Evolutionary conservation across 2,888 invertebrate species (phyloP), one percentile per base, ranked within the genome.

Genomic region (Drosophila mayaguana): DNA sequence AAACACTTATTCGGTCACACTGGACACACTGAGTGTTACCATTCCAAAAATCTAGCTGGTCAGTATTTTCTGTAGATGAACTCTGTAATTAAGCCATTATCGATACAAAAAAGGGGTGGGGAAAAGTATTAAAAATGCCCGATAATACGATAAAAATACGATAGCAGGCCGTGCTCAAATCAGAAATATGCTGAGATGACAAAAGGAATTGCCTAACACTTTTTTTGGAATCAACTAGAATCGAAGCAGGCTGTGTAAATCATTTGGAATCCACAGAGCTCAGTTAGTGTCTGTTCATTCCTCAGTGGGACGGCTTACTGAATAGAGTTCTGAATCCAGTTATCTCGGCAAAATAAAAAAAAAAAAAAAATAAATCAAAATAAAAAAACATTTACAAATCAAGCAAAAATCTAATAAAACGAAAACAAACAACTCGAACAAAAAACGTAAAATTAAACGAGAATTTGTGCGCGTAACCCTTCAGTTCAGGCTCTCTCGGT

Each of bases 321-420:
- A 59, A 81, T 53, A 81, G 71, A 68, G 70, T 71, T 64, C 64
- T 48, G 4, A 34, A 54, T 40, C n/a, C 60, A 78, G 56, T 67
- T 42, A 70, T 59, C 55, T 42, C 43, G 48, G 46, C 22, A 45
- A 55, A 50, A 38, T 22, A 48, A 43, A 32, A 60, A 32, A 18
- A 32, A 60, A 32, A 18, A 14, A 14, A 42, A 55, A 50, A 34
- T 22, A 48, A 42, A 25, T 46, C 1, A 32, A 18, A 36, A 36
- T 6, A 22, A 54, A 55, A 55, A 22, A n/a, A 45, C 36, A 38
- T 14, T 48, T 38, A 34, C 20, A 25, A 45, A 14, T 18, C 32
- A 32, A 64, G 7, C 16, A 22, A 45, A 16, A 51, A 14, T 12
- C 2, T 20, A 20, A 43, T 16, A 34, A 22, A 36, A 38, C 3